Evolutionary conservation across 2,797 vertebrate genomes (phyloP).

Genomic region (Corythornis leucogaster): DNA sequence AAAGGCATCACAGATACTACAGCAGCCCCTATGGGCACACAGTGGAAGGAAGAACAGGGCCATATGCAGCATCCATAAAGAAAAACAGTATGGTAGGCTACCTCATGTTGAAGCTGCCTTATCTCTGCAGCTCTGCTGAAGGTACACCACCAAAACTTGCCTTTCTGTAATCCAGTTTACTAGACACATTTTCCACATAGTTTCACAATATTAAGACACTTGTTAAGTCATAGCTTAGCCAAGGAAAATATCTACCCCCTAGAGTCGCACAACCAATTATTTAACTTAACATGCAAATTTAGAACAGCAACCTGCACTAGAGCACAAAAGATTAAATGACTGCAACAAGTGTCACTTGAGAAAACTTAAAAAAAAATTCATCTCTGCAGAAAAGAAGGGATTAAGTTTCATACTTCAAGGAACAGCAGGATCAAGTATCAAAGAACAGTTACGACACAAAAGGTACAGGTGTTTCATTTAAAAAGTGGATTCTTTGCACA

Average conservation of each 20-base stretch:
- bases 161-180: background rate
- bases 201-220: conserved; percentile 44
- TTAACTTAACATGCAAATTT: conserved; percentile 37
- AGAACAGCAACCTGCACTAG: conserved; percentile 30
- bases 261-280: background rate
- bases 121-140: background rate
- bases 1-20: background rate
- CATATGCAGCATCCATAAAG: background rate
- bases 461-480: background rate
- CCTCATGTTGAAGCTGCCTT: background rate
- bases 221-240: conserved; percentile 9
- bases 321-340: background rate
- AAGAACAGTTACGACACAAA: conserved; percentile 28
- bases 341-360: background rate
- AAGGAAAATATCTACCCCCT: background rate
- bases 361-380: background rate
- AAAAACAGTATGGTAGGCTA: background rate
- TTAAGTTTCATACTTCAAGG: conserved; percentile 9
- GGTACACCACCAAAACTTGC: background rate
- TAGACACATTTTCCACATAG: background rate
- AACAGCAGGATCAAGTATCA: conserved; percentile 32
- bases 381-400: background rate
- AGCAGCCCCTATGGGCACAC: background rate
- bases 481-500: background rate
- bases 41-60: fast-evolving